phyloP scores from a whole-genome alignment of 2,888 invertebrate species.

The Pterostichus niger region DNA sequence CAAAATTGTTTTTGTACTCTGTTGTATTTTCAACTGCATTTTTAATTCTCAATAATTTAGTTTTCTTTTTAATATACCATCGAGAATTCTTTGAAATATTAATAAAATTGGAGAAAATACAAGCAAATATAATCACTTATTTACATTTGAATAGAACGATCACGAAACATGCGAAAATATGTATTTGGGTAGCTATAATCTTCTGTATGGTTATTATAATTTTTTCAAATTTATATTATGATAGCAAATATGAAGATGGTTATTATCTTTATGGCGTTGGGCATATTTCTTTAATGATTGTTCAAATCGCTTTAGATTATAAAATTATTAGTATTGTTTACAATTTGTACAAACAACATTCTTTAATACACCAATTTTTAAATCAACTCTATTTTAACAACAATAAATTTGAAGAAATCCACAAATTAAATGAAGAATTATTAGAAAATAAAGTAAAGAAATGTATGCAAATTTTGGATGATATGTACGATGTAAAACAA shows the following conservation, averaged over 20 bases:
- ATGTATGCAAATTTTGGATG: constrained; percentile 15
- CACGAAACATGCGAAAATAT: not conserved
- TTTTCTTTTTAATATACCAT: constrained; percentile 30
- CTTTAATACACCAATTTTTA: not conserved
- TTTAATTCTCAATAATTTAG: not conserved
- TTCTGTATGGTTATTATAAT: not conserved
- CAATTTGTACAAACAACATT: not conserved
- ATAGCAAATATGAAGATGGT: not conserved
- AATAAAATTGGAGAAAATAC: not conserved
- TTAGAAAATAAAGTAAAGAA: not conserved
- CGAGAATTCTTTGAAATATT: constrained; percentile 9
- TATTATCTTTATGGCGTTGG: not conserved
- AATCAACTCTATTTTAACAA: not conserved
- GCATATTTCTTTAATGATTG: not conserved
- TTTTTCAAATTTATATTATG: not conserved
- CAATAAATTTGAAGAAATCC: not conserved
- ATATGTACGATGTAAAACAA: not conserved
- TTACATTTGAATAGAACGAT: not conserved
- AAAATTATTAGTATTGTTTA: constrained; percentile 15
- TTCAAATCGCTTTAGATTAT: not conserved
- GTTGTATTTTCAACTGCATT: not conserved
- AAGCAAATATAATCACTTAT: not conserved
- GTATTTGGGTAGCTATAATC: not conserved
- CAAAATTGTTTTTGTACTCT: not conserved
- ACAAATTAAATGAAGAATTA: not conserved